Percentiles rank a stretch among this genome's conserved stretches.
Evolutionary conservation across 1,140 invertebrate genomes (phyloP).

Genomic region (Halesus radiatus): DNA sequence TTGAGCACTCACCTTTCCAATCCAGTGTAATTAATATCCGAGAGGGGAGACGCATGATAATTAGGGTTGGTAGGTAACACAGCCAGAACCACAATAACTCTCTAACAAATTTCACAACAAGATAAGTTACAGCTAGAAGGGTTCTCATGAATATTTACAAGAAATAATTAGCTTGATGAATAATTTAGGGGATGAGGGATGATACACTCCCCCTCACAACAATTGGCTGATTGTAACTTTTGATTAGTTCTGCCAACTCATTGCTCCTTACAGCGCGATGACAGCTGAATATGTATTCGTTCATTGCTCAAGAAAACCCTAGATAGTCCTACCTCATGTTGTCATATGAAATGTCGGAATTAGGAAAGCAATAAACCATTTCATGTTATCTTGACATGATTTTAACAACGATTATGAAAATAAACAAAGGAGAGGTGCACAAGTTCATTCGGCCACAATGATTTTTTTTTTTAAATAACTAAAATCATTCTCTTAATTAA

Average conservation of each 20-base stretch:
- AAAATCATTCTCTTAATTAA: no score
- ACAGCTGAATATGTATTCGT: slow-evolving; percentile 26
- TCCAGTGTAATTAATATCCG: no score
- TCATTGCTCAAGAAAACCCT: background rate
- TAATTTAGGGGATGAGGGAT: slow-evolving; percentile 25
- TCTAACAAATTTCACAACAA: slow-evolving; percentile 35
- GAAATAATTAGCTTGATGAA: slow-evolving; percentile 41
- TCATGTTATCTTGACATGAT: no score
- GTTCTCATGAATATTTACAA: slow-evolving; percentile 41
- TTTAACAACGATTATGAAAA: no score
- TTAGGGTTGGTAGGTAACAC: background rate
- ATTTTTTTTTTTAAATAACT: no score
- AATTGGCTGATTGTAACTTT: slow-evolving; percentile 34
- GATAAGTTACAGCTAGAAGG: slow-evolving; percentile 38
- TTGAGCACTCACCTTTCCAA: no score
- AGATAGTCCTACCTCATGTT: no score
- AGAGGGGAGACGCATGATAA: background rate
- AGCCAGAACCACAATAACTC: slow-evolving; percentile 21
- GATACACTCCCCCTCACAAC: slow-evolving; percentile 4
- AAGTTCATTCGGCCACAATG: no score
- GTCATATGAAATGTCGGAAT: no score
- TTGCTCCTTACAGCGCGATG: background rate
- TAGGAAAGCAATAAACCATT: no score
- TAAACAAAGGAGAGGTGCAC: no score
- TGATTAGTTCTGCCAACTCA: slow-evolving; percentile 25